These are phyloP conservation scores for Gonatopus flavifemur DNA, from an alignment of 1,140 invertebrate genomes.

Conservation along the genomic window DNA sequence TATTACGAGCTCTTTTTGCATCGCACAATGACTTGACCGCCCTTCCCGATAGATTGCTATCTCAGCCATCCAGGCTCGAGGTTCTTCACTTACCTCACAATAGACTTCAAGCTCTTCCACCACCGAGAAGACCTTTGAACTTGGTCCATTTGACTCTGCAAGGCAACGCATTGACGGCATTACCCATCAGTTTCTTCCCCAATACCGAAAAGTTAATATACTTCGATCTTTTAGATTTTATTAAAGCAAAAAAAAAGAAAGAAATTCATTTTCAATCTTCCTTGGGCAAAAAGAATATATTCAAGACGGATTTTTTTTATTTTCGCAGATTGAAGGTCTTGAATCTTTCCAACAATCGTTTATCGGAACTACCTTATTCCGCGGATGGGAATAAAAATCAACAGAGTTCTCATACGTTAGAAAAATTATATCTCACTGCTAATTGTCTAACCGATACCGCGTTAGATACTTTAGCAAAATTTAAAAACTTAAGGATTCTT, in stretches of 20 bases:
- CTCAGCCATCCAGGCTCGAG: conserved; percentile 70
- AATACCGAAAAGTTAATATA: conserved; percentile 63
- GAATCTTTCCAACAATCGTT: conserved; percentile 77
- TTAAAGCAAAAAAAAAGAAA: not conserved
- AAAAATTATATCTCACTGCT: conserved; percentile 74
- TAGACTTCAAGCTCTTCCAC: conserved; percentile 69
- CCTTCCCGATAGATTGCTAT: conserved; percentile 72
- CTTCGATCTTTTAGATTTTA: not conserved
- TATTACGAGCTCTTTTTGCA: conserved; percentile 71
- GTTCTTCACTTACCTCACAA: conserved; percentile 77
- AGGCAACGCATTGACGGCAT: conserved; percentile 71
- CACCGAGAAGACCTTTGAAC: conserved; percentile 66
- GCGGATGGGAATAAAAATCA: conserved; percentile 52
- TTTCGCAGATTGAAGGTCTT: conserved; percentile 66
- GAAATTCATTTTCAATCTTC: too few species aligned
- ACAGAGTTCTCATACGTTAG: conserved; percentile 57
- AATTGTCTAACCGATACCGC: conserved; percentile 77
- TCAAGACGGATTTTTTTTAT: not conserved
- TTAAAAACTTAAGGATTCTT: conserved; percentile 67
- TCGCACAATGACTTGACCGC: conserved; percentile 72
- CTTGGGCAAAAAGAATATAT: conserved; percentile 2
- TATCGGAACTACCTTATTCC: conserved; percentile 68
- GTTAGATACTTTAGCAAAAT: conserved; percentile 68
- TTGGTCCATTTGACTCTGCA: conserved; percentile 74
- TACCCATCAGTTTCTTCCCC: conserved; percentile 76